These are phyloP conservation scores for Caenorhabditis becei DNA, from an alignment of 2,888 invertebrate species.

Conservation along the genomic window DNA sequence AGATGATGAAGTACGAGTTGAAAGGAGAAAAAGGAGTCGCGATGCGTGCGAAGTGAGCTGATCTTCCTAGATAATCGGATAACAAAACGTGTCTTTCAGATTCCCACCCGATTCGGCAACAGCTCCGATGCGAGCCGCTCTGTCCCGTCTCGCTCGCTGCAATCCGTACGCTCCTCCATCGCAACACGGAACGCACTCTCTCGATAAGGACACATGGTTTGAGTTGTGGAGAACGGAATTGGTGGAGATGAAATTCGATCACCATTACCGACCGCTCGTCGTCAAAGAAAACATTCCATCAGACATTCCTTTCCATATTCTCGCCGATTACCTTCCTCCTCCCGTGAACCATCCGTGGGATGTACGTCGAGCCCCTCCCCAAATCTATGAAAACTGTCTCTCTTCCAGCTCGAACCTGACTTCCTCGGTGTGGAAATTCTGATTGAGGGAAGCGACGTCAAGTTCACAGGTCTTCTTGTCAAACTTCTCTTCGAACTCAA, in stretches of 20 bases:
- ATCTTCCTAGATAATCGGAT: neutral
- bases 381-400: neutral
- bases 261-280: conserved; percentile 72
- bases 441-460: conserved; percentile 93
- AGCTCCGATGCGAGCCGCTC: conserved; percentile 62
- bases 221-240: conserved; percentile 77
- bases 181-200: conserved; percentile 57
- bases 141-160: conserved; percentile 54
- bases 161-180: conserved; percentile 56
- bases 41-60: conserved; percentile 54
- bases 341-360: conserved; percentile 66
- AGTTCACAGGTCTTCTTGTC: conserved; percentile 93
- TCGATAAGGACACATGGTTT: conserved; percentile 66
- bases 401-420: conserved; percentile 90
- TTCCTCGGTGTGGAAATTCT: conserved; percentile 93
- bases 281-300: conserved; percentile 51
- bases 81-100: conserved; percentile 8
- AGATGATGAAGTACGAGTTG: conserved; percentile 85
- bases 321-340: conserved; percentile 57
- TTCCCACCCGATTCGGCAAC: conserved; percentile 65
- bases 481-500: conserved; percentile 84
- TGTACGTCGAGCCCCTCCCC: conserved; percentile 14
- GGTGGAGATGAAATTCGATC: conserved; percentile 69
- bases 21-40: conserved; percentile 62
- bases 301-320: conserved; percentile 59